Evolutionary conservation across 1,140 invertebrate genomes (phyloP).

Genomic region (Micrasema longulum): DNA sequence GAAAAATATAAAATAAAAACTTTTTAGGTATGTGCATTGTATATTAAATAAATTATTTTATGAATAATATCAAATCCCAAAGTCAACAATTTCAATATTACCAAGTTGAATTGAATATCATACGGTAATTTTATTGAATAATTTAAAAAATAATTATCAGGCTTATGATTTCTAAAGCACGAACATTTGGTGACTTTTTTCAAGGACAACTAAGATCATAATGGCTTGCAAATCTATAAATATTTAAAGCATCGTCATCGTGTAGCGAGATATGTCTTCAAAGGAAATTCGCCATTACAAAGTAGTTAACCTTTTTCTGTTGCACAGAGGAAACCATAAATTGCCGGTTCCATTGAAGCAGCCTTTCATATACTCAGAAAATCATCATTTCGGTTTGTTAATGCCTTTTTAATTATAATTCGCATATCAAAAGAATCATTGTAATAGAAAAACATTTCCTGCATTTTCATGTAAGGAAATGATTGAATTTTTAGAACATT

Average conservation of each 20-base stretch:
- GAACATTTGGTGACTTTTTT: not conserved
- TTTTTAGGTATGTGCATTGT: too few relatives aligned
- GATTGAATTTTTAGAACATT: too few relatives aligned
- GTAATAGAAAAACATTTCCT: not conserved
- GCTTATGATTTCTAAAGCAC: not conserved
- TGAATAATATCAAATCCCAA: too few relatives aligned
- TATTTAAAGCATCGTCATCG: not conserved
- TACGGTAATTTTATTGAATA: too few relatives aligned
- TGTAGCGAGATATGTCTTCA: not conserved
- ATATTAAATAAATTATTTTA: too few relatives aligned
- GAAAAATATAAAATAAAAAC: too few relatives aligned
- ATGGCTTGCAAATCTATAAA: not conserved
- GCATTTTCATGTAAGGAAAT: not conserved
- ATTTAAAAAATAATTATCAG: not conserved
- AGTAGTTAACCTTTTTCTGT: conserved; percentile 40
- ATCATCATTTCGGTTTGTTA: not conserved
- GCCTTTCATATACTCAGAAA: too few relatives aligned
- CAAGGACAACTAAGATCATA: conserved; percentile 1
- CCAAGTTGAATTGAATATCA: too few relatives aligned
- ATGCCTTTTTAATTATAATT: not conserved
- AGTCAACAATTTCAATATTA: too few relatives aligned
- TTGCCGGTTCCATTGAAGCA: not conserved
- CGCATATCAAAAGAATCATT: too few relatives aligned
- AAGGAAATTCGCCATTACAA: conserved; percentile 41
- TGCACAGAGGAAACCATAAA: conserved; percentile 34